phyloP scores from a whole-genome alignment of 37 sponge, comb jelly and placozoan genomes.

The Ianthella basta region DNA sequence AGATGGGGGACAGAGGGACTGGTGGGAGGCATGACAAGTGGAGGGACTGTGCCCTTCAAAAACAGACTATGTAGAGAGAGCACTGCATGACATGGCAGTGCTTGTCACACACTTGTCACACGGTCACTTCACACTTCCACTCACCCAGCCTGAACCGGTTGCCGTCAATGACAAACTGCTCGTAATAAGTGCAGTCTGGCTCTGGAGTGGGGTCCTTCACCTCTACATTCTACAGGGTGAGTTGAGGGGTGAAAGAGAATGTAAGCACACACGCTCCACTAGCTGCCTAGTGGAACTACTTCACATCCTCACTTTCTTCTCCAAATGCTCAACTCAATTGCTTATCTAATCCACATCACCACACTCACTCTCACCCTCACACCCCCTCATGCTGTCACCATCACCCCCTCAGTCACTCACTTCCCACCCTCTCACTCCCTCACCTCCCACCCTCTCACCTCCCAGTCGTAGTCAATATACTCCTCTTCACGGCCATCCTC shows the following conservation, averaged over 20 bases:
- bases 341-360: neutral
- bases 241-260: neutral
- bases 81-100: too few species aligned
- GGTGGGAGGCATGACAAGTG: too few species aligned
- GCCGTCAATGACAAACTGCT: slow-evolving; percentile 79
- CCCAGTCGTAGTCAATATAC: slow-evolving; percentile 11
- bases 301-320: neutral
- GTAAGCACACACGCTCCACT: neutral
- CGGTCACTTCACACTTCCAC: neutral
- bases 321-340: neutral
- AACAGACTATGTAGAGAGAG: too few species aligned
- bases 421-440: neutral
- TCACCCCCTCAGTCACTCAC: neutral
- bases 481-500: neutral
- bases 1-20: too few species aligned
- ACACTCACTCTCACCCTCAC: slow-evolving; percentile 11
- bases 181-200: slow-evolving; percentile 57
- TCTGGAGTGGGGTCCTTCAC: slow-evolving; percentile 42
- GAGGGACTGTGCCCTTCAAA: too few species aligned
- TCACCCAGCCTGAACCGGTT: slow-evolving; percentile 72
- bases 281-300: neutral
- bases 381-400: neutral
- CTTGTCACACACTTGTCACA: too few species aligned
- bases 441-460: neutral
- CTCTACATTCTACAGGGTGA: slow-evolving; percentile 32